phyloP scores from a whole-genome alignment of 2,797 vertebrate species.

The Mormyrus proboscirostris region DNA sequence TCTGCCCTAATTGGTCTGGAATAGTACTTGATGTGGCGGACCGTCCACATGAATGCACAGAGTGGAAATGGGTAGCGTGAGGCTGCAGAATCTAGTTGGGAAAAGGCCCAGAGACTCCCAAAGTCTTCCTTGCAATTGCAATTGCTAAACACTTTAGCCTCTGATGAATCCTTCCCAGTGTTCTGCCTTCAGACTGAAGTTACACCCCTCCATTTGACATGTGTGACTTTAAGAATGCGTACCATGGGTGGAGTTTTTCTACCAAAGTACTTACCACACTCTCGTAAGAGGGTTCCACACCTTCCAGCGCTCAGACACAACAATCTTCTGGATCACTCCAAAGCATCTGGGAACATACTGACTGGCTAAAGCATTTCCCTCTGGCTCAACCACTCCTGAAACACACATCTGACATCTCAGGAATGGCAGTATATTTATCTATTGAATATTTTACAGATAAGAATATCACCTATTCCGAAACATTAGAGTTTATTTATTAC shows the following conservation, averaged over 20 bases:
- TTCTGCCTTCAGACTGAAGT: background rate
- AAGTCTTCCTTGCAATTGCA: background rate
- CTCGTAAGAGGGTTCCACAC: slow-evolving; percentile 49
- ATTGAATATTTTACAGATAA: background rate
- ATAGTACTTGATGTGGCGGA: background rate
- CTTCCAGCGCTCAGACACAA: slow-evolving; percentile 52
- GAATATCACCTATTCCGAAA: background rate
- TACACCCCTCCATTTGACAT: background rate
- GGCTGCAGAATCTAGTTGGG: background rate
- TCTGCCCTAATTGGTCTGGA: background rate
- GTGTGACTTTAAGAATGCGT: background rate
- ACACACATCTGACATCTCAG: background rate
- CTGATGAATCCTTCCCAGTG: background rate
- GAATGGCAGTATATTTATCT: background rate
- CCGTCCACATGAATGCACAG: background rate
- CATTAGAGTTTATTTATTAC: background rate
- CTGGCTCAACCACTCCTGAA: slow-evolving; percentile 57
- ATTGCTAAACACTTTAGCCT: background rate
- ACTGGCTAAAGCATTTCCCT: slow-evolving; percentile 57
- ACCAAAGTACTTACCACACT: slow-evolving; percentile 49
- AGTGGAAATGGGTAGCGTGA: background rate
- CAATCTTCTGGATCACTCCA: slow-evolving; percentile 60
- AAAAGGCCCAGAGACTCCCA: background rate
- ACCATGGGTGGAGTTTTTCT: background rate
- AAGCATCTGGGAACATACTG: slow-evolving; percentile 53